Evolutionary conservation across 30 jellyfish, hydroid and myxozoan species (phyloP), one percentile per base, ranked within the genome.

Genomic region (Aurelia sp.): DNA sequence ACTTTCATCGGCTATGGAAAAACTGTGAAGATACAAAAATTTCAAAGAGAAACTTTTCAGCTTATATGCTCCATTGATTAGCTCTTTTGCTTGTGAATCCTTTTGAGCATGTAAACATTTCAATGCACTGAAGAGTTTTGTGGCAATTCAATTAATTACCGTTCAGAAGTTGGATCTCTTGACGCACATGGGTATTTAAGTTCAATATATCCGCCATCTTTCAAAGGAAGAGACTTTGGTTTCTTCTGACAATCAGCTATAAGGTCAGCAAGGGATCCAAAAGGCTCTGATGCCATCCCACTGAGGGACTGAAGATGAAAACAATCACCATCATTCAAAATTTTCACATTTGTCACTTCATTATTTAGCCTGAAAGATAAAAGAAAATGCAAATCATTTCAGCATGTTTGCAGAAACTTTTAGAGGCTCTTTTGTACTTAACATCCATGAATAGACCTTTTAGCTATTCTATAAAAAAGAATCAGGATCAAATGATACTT

Each of bases 251-350:
- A 95, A 77, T 90, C 86, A 20, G 47, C 27, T 19, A 95, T 76
- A 22, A 95, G 92, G 67, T 84, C 95, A 65, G 65, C 63, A 60
- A 95, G 67, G n/a, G 99, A 89, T 3, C 98, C 96, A 89, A 95
- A 95, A 2, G 97, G 96, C 5, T 89, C 97, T 6, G 97, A 96
- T 5, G 97, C 91, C n/a, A 63, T 68, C 27, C 97, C 97, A 78
- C 69, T 78, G 57, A 88, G 70, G 0, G 96, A 67, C 22, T 69
- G 85, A 67, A 93, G 70, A 21, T 78, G 89, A 73, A 80, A 95
- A 71, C 96, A 95, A 86, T 95, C 99, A 8, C 99, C 99, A 80
- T 95, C 97, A 74, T 95, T 95, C 44, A 85, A 93, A 19, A 95
- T 88, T 81, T 91, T 84, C 21, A 95, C 81, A 33, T 95, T 83